Percentiles rank a stretch among this genome's conserved stretches.
Evolutionary conservation across 1,140 invertebrate genomes (phyloP).

Genomic region (Heterodera carotae): DNA sequence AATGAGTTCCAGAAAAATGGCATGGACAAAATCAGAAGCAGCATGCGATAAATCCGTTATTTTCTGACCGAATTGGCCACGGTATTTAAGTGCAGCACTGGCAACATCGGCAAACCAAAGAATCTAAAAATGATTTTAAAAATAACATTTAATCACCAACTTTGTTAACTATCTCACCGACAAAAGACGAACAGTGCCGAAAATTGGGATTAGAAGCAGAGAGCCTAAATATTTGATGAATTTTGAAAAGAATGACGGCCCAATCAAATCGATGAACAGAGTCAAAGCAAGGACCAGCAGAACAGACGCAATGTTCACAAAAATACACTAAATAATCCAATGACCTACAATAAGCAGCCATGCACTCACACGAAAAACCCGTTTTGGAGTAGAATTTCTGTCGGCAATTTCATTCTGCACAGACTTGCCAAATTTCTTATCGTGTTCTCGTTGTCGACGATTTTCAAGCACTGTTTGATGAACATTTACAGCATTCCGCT

Average conservation of each 20-base stretch:
- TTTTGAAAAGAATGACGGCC: conserved; percentile 38
- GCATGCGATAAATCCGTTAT: conserved; percentile 44
- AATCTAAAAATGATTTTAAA: conserved; percentile 4
- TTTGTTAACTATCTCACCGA: conserved; percentile 10
- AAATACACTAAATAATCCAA: conserved; percentile 44
- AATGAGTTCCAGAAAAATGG: conserved; percentile 54
- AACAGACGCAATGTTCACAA: conserved; percentile 45
- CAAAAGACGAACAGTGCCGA: conserved; percentile 44
- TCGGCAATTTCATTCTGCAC: conserved; percentile 23
- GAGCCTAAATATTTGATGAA: conserved; percentile 44
- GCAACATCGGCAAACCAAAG: conserved; percentile 61
- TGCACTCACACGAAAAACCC: conserved; percentile 31
- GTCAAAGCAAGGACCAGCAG: conserved; percentile 37
- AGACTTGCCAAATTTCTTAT: conserved; percentile 27
- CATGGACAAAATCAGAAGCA: conserved; percentile 55
- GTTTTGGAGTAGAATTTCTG: conserved; percentile 38
- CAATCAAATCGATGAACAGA: conserved; percentile 29
- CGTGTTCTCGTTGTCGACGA: conserved; percentile 25
- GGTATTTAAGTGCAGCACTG: conserved; percentile 43
- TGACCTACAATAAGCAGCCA: conserved; percentile 8
- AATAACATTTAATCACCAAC: not conserved
- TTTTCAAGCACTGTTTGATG: conserved; percentile 40
- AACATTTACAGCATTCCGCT: conserved; percentile 3
- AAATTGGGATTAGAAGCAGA: conserved; percentile 50
- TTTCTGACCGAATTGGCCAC: conserved; percentile 31